Conservation (phyloP, 2,113 vertebrate genomes). For the Paraplagusia blochii region DNA sequence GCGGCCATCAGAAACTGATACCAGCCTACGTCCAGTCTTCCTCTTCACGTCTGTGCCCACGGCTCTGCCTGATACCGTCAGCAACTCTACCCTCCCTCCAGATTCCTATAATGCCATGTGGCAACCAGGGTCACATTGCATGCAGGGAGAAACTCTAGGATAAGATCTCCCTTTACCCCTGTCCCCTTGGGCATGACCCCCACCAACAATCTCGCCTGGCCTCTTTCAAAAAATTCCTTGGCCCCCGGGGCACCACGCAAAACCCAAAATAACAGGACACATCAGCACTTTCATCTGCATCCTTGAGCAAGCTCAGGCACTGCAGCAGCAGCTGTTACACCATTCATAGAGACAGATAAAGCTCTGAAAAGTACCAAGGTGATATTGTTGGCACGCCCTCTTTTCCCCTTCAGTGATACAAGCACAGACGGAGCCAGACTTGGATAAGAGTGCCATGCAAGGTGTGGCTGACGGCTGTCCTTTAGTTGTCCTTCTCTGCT, state of each 20-base stretch:
- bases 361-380: constrained; percentile 57
- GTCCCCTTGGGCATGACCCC: constrained; percentile 40
- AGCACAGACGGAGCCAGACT: constrained; percentile 61
- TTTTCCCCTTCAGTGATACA: constrained; percentile 58
- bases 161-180: constrained; percentile 50
- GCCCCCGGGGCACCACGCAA: constrained; percentile 42
- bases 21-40: constrained; percentile 23
- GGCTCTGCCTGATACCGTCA: constrained; percentile 54
- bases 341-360: constrained; percentile 51
- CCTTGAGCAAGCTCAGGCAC: constrained; percentile 69
- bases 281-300: constrained; percentile 75
- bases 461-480: constrained; percentile 61
- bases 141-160: constrained; percentile 56
- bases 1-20: constrained; percentile 39
- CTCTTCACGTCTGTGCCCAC: constrained; percentile 39
- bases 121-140: constrained; percentile 59
- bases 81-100: constrained; percentile 49
- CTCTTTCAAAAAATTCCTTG: constrained; percentile 50
- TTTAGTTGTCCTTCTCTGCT: constrained; percentile 61
- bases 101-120: constrained; percentile 54
- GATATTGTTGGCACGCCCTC: constrained; percentile 53
- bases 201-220: constrained; percentile 36
- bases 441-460: constrained; percentile 61
- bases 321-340: constrained; percentile 66
- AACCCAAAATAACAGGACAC: constrained; percentile 70